Evolutionary conservation across 2,888 invertebrate species (phyloP).

Genomic region (Eumerus sabulonum): DNA sequence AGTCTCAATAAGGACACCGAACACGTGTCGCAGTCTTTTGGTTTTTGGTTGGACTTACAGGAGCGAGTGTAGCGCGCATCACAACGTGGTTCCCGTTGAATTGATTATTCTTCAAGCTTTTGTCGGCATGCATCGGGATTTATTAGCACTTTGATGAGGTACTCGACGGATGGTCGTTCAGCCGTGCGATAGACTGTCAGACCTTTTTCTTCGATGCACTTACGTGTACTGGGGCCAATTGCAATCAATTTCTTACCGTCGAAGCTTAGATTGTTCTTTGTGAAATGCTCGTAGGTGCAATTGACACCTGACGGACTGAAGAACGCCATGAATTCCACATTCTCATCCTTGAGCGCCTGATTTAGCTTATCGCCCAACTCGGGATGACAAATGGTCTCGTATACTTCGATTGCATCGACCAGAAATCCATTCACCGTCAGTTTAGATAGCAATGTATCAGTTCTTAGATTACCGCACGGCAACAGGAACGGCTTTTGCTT

Average conservation of each 20-base stretch:
- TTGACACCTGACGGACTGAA: conserved; percentile 82
- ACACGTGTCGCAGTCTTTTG: conserved; percentile 54
- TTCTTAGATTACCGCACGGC: conserved; percentile 81
- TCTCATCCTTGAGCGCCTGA: conserved; percentile 75
- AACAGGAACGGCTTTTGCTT: conserved; percentile 79
- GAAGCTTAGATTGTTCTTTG: conserved; percentile 74
- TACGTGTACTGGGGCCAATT: conserved; percentile 82
- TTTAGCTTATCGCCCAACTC: conserved; percentile 79
- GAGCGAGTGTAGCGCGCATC: no score
- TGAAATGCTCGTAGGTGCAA: conserved; percentile 79
- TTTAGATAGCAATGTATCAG: conserved; percentile 79
- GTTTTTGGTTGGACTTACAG: conserved; percentile 7
- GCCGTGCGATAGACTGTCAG: conserved; percentile 79
- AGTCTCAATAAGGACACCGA: conserved; percentile 36
- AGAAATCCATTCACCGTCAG: conserved; percentile 77
- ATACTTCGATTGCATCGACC: conserved; percentile 80
- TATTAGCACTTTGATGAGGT: conserved; percentile 79
- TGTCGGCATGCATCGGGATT: conserved; percentile 75
- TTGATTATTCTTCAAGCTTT: conserved; percentile 49
- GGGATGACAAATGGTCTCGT: conserved; percentile 80
- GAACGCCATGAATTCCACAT: conserved; percentile 81
- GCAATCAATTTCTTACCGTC: conserved; percentile 80
- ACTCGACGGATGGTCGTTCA: conserved; percentile 80
- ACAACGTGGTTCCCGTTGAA: neutral
- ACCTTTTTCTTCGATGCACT: conserved; percentile 79